Percentiles rank a stretch among this genome's conserved stretches.
Evolutionary conservation across 2,888 invertebrate genomes (phyloP).

Genomic region (Zele albiditarsus): DNA sequence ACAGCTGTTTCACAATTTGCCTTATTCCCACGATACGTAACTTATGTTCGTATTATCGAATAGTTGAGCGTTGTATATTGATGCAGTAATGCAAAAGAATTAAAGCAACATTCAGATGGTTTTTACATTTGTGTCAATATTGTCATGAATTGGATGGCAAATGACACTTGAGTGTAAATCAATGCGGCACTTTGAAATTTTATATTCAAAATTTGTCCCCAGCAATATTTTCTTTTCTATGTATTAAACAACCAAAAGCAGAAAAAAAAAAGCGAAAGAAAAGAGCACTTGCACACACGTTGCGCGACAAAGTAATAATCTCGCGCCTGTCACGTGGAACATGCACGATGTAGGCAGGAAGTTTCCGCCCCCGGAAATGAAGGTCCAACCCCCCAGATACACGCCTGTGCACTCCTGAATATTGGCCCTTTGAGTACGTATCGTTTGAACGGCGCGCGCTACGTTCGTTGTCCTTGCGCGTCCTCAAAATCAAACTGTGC

Average conservation of each 20-base stretch:
- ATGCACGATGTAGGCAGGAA: conserved; percentile 49
- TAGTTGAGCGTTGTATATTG: not conserved
- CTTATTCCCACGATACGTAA: conserved; percentile 30
- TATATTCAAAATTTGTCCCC: too few relatives aligned
- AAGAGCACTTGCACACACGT: conserved; percentile 20
- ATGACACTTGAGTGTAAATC: not conserved
- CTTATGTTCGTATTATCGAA: not conserved
- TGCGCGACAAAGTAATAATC: conserved; percentile 32
- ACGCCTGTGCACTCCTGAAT: conserved; percentile 31
- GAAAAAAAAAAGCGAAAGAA: not conserved
- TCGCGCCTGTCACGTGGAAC: conserved; percentile 47
- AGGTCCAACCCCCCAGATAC: conserved; percentile 46
- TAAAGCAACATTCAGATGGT: not conserved
- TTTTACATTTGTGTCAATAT: not conserved
- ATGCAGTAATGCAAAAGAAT: not conserved
- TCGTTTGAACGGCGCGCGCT: not conserved
- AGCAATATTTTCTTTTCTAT: too few relatives aligned
- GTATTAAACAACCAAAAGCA: too few relatives aligned
- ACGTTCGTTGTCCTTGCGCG: not conserved
- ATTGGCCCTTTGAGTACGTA: not conserved
- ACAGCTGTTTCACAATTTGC: conserved; percentile 25
- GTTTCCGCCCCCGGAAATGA: conserved; percentile 55
- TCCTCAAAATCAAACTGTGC: too few relatives aligned
- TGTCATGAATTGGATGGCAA: not conserved
- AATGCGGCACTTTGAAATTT: not conserved